Conservation (phyloP, 2,113 vertebrate species). For the Eurystomus gularis region DNA sequence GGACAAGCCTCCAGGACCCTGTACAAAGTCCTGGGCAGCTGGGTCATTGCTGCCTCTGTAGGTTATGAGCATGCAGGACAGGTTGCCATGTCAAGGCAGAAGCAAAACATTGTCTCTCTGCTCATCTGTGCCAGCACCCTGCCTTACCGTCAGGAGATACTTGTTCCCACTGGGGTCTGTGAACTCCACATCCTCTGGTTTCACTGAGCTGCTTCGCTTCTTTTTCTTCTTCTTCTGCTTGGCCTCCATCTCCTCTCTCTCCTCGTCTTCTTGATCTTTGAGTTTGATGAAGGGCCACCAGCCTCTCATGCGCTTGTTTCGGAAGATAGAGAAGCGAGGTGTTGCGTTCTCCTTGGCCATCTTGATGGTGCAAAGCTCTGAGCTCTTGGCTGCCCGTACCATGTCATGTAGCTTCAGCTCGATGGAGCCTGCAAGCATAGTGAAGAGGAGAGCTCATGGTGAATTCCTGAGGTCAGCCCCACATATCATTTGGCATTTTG, state of each 20-base stretch:
- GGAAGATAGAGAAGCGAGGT: constrained; percentile 88
- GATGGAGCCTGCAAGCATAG: constrained; percentile 77
- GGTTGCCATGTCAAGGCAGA: neutral
- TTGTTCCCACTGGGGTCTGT: constrained; percentile 80
- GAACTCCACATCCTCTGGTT: constrained; percentile 83
- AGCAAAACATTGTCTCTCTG: neutral
- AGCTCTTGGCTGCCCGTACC: constrained; percentile 82
- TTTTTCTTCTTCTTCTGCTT: constrained; percentile 71
- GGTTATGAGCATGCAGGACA: neutral
- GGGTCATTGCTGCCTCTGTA: neutral
- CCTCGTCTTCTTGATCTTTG: constrained; percentile 81
- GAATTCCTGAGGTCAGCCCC: neutral
- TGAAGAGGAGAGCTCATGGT: neutral
- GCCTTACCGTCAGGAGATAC: constrained; percentile 82
- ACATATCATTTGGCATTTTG: neutral
- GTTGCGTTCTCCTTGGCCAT: constrained; percentile 83
- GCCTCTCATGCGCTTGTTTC: constrained; percentile 85
- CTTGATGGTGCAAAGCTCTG: constrained; percentile 80
- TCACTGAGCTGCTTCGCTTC: constrained; percentile 73
- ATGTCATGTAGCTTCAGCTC: constrained; percentile 88
- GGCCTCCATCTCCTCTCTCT: constrained; percentile 79
- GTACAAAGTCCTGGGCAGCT: neutral
- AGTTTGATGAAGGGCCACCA: constrained; percentile 92
- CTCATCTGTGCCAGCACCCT: neutral
- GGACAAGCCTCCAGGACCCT: neutral